Percentiles rank a stretch among this genome's conserved stretches.
These are phyloP conservation scores for Anser brachyrhynchus DNA, from an alignment of 2,113 vertebrate genomes.

Conservation along the genomic window DNA sequence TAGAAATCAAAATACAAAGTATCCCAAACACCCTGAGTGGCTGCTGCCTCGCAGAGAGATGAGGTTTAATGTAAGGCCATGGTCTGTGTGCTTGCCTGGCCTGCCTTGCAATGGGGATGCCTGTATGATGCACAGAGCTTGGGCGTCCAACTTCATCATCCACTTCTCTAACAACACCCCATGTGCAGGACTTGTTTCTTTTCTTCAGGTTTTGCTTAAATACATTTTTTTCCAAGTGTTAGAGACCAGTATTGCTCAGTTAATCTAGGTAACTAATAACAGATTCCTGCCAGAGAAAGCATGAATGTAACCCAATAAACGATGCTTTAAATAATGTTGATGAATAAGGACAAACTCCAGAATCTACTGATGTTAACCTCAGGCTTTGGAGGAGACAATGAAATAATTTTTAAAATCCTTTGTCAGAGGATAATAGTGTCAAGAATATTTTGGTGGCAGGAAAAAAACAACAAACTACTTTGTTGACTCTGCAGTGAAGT, in stretches of 20 bases:
- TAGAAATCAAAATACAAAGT: constrained; percentile 28
- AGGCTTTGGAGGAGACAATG: not conserved
- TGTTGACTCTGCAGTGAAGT: not conserved
- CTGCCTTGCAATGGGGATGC: not conserved
- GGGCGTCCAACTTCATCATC: not conserved
- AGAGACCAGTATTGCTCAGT: not conserved
- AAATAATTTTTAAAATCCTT: not conserved
- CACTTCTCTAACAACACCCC: not conserved
- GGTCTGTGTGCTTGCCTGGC: not conserved
- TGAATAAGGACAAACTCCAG: not conserved
- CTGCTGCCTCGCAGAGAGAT: not conserved
- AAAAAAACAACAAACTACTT: not conserved
- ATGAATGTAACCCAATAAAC: not conserved
- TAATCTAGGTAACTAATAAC: not conserved
- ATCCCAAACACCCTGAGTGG: not conserved
- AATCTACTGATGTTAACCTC: constrained; percentile 1
- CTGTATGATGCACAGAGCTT: not conserved
- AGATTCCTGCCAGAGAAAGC: not conserved
- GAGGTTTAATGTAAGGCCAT: not conserved
- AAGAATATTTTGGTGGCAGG: not conserved
- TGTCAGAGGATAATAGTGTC: not conserved
- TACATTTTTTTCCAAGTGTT: not conserved
- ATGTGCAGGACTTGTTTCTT: accelerated
- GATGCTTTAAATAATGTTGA: not conserved
- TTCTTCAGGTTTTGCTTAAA: not conserved